Evolutionary conservation across 2,888 invertebrate genomes (phyloP), one percentile per base, ranked within the genome.

Genomic region (Caenorhabditis panamensis): DNA sequence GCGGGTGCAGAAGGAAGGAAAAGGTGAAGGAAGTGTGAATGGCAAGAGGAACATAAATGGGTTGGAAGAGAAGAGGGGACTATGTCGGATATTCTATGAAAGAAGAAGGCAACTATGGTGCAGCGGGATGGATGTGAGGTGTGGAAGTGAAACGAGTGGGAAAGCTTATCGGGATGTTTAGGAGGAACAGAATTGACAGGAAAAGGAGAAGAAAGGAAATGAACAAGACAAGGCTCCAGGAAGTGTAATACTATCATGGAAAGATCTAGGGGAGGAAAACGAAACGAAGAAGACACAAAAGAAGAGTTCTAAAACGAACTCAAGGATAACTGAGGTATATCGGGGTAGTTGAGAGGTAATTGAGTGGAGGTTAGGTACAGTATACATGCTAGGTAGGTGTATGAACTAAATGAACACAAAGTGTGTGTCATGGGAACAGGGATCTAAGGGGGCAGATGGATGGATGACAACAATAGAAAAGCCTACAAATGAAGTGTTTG

Each of bases 401-500:
- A n/a, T n/a, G n/a, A n/a, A n/a, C n/a, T n/a, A n/a, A n/a, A n/a
- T n/a, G n/a, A n/a, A n/a, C n/a, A n/a, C n/a, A n/a, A n/a, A n/a
- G n/a, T n/a, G n/a, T 9, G 53, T 36, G 63, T 62, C 49, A 73
- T 58, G 64, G 64, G 41, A n/a, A 62, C 62, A 18, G n/a, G n/a
- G n/a, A 62, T 13, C 13, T 11, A 11, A 11, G 36, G 36, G n/a
- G n/a, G n/a, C n/a, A n/a, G n/a, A n/a, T n/a, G n/a, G n/a, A n/a
- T n/a, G n/a, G 36, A n/a, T 22, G 49, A 47, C 47, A 54, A 49
- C 36, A 44, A 31, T n/a, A 26, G 37, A 71, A 73, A 73, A 73
- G 63, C 72, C 72, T 73, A 73, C 72, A 73, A 73, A 64, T 73
- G 63, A 64, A 63, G 72, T 64, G 64, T 64, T 41, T 47, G 44